Evolutionary conservation across 2,113 vertebrate genomes (phyloP).

Genomic region (Saccopteryx leptura): DNA sequence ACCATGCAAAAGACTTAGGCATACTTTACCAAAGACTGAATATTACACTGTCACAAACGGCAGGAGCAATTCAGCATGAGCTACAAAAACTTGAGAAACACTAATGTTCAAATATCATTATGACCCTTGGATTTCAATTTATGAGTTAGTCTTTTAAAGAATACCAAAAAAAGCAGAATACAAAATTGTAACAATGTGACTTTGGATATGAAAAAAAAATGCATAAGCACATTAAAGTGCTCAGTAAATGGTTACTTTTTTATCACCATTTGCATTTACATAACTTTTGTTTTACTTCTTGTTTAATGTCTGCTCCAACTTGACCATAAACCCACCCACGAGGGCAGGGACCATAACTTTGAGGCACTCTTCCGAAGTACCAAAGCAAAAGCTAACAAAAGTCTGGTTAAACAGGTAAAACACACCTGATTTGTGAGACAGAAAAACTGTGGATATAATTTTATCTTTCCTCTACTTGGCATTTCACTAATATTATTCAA

Average conservation of each 20-base stretch:
- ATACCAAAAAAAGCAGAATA: background rate
- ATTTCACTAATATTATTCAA: background rate
- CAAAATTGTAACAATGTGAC: background rate
- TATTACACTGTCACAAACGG: background rate
- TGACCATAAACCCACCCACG: background rate
- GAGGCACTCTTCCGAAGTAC: background rate
- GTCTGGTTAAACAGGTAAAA: background rate
- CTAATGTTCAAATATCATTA: background rate
- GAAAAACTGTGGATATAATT: background rate
- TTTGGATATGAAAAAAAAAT: background rate
- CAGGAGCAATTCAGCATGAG: background rate
- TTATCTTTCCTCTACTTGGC: background rate
- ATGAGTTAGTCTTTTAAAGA: background rate
- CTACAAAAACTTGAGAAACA: background rate
- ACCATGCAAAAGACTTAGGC: background rate
- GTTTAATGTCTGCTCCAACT: background rate
- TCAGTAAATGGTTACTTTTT: constrained; percentile 1
- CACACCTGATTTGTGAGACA: background rate
- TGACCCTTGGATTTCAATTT: background rate
- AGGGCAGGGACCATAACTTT: background rate
- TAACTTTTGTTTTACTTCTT: background rate
- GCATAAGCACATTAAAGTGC: background rate
- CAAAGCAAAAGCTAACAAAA: background rate
- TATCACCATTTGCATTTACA: background rate
- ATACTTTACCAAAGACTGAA: background rate